A percentile compares a stretch with the other conserved stretches of the same genome.
Conservation (phyloP, 2,888 invertebrate genomes). For the Acleris laterana region DNA sequence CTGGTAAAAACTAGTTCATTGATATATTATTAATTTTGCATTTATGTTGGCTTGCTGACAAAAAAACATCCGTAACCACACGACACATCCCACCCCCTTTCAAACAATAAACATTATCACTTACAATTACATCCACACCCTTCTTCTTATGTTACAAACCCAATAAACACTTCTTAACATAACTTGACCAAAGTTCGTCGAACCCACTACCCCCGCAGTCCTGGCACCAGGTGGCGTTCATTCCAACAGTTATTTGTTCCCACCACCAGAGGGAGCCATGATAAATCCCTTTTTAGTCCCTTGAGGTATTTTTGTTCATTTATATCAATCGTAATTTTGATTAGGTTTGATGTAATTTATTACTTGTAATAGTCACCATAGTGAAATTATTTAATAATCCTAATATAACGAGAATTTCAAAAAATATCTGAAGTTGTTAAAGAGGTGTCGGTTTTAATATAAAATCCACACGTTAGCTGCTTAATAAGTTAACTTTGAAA, state of each 20-base stretch:
- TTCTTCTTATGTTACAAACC: constrained; percentile 29
- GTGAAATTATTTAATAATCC: neutral
- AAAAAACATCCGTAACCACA: too few species aligned
- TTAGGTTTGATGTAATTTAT: constrained; percentile 29
- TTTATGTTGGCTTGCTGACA: too few species aligned
- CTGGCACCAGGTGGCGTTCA: constrained; percentile 32
- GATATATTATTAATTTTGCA: too few species aligned
- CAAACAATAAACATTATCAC: constrained; percentile 8
- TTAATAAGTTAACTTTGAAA: too few species aligned
- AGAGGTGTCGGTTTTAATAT: too few species aligned
- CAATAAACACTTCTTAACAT: constrained; percentile 28
- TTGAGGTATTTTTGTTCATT: constrained; percentile 22
- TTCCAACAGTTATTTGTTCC: constrained; percentile 29
- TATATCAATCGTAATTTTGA: constrained; percentile 28
- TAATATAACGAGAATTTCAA: too few species aligned
- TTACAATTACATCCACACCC: constrained; percentile 16
- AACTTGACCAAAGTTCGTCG: constrained; percentile 25
- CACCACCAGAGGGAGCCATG: constrained; percentile 28
- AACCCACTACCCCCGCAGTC: constrained; percentile 19
- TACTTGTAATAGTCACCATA: neutral
- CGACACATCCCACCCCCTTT: neutral
- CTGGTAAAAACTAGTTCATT: too few species aligned
- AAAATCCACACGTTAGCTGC: too few species aligned
- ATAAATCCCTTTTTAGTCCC: constrained; percentile 31
- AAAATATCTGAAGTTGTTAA: too few species aligned